These are phyloP conservation scores for Poecilus cupreus DNA, from an alignment of 2,888 invertebrate species.

Conservation along the genomic window DNA sequence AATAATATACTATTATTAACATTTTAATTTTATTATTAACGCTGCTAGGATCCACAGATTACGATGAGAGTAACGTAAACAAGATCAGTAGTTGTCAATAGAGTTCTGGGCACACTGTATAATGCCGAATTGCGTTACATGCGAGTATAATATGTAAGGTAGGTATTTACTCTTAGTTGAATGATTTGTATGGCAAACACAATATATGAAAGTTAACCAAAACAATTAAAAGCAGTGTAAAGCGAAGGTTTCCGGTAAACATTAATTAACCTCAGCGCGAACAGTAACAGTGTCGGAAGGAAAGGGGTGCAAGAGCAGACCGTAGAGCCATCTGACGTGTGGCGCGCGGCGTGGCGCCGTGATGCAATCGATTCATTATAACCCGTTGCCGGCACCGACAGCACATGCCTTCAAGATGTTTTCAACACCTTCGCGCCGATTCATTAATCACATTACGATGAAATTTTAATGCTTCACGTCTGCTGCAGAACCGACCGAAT, in stretches of 20 bases:
- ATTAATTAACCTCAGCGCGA: constrained; percentile 30
- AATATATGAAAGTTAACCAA: constrained; percentile 17
- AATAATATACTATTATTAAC: no score
- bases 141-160: no score
- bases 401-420: constrained; percentile 57
- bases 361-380: constrained; percentile 53
- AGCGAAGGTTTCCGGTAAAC: constrained; percentile 44
- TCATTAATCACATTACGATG: constrained; percentile 55
- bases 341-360: constrained; percentile 1
- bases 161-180: no score
- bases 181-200: constrained; percentile 15
- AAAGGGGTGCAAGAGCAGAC: background rate
- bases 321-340: constrained; percentile 36
- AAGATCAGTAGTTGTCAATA: no score
- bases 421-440: constrained; percentile 51
- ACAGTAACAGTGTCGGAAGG: constrained; percentile 12
- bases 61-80: no score
- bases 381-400: constrained; percentile 44
- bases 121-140: no score
- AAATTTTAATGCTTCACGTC: constrained; percentile 54
- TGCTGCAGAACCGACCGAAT: constrained; percentile 42
- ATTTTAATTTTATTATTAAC: no score
- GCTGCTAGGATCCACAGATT: no score
- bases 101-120: no score
- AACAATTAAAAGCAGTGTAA: constrained; percentile 26